Evolutionary conservation across 1,140 invertebrate genomes (phyloP).

Genomic region (Zophobas atratus): DNA sequence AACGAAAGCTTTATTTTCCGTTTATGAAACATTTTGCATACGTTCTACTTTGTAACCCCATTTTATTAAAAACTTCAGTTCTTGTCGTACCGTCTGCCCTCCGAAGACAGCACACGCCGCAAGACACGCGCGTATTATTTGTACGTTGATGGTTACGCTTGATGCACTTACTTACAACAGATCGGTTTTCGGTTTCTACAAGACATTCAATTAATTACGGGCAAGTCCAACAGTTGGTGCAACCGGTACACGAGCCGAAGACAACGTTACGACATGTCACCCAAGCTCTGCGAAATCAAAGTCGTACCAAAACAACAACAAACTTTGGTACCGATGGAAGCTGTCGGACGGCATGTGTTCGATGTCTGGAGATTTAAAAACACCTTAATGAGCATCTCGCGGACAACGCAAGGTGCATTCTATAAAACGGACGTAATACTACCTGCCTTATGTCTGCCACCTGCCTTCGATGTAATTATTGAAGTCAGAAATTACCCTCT

Average conservation of each 20-base stretch:
- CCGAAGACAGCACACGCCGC: conserved; percentile 21
- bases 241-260: conserved; percentile 21
- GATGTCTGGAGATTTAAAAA: conserved; percentile 33
- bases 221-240: conserved; percentile 18
- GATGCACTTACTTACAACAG: conserved; percentile 44
- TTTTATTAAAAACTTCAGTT: too few species aligned
- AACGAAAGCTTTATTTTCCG: too few species aligned
- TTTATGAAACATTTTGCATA: too few species aligned
- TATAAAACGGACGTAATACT: conserved; percentile 41
- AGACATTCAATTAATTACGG: conserved; percentile 45
- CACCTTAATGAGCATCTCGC: conserved; percentile 41
- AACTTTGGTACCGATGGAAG: conserved; percentile 4
- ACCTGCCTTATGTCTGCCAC: conserved; percentile 51
- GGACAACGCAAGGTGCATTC: conserved; percentile 44
- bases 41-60: too few species aligned
- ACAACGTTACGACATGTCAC: background rate
- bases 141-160: conserved; percentile 45
- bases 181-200: conserved; percentile 49
- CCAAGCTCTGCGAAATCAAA: background rate
- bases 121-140: conserved; percentile 23
- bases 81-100: background rate
- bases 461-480: conserved; percentile 45
- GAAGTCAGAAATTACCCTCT: conserved; percentile 48
- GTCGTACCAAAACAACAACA: background rate
- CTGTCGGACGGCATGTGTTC: conserved; percentile 22